These are phyloP conservation scores for Hipposideros armiger DNA, from an alignment of 2,113 vertebrate species.

Conservation along the genomic window DNA sequence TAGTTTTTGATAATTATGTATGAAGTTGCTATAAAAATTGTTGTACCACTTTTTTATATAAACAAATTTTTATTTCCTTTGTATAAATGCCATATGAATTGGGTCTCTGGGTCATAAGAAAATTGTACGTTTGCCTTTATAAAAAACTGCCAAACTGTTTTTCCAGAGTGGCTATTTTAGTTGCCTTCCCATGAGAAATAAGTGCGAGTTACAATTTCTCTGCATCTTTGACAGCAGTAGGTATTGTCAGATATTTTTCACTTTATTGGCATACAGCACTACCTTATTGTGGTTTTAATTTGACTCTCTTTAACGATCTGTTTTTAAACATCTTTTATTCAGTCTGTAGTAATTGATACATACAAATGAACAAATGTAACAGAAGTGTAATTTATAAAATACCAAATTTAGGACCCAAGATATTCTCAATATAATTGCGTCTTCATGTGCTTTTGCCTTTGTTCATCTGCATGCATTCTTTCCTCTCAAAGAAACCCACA, in stretches of 20 bases:
- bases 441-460: neutral
- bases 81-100: neutral
- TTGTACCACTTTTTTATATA: neutral
- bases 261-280: neutral
- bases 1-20: neutral
- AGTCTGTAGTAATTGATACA: neutral
- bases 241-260: neutral
- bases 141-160: neutral
- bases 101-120: neutral
- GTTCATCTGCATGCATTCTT: neutral
- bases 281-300: neutral
- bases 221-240: neutral
- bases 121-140: neutral
- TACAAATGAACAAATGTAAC: neutral
- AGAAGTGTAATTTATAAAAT: neutral
- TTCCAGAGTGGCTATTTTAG: neutral
- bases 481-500: neutral
- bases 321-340: neutral
- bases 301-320: neutral
- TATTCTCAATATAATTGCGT: neutral
- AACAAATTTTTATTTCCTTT: neutral
- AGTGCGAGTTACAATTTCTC: neutral
- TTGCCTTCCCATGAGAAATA: neutral
- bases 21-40: neutral
- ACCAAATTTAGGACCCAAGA: no score